Evolutionary conservation across 2,888 invertebrate species (phyloP).

Genomic region (Cantharis nigra): DNA sequence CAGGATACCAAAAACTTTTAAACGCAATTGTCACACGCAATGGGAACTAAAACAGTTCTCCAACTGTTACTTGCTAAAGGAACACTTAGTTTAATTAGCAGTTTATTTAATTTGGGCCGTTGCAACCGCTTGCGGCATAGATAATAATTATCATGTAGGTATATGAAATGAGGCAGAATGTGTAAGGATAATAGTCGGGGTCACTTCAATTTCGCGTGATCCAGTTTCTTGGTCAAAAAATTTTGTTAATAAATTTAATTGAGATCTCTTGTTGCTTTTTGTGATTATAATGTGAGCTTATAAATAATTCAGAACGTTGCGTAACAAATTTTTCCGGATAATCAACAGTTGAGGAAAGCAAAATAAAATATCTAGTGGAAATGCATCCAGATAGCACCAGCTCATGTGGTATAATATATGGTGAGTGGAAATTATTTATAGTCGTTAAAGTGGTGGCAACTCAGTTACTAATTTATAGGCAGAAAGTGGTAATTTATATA

Average conservation of each 20-base stretch:
- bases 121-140: constrained; percentile 25
- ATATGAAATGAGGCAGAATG: constrained; percentile 19
- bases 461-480: constrained; percentile 49
- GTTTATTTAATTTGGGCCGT: constrained; percentile 15
- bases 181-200: constrained; percentile 17
- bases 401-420: constrained; percentile 38
- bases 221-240: neutral
- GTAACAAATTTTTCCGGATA: neutral
- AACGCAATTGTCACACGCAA: constrained; percentile 39
- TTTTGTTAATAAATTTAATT: constrained; percentile 12
- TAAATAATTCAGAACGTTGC: constrained; percentile 5
- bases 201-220: constrained; percentile 10
- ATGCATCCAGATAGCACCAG: constrained; percentile 18
- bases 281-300: neutral
- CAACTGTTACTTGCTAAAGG: constrained; percentile 16
- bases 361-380: constrained; percentile 18
- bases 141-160: constrained; percentile 31
- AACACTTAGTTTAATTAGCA: constrained; percentile 13
- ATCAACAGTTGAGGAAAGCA: neutral
- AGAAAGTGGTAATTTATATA: constrained; percentile 51
- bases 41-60: constrained; percentile 26
- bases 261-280: constrained; percentile 8
- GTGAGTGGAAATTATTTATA: constrained; percentile 44
- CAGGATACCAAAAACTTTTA: constrained; percentile 36
- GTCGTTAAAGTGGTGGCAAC: constrained; percentile 46